Percentiles rank a stretch among this genome's conserved stretches.
phyloP scores from a whole-genome alignment of 1,140 invertebrate species.

The Papilio glaucus region DNA sequence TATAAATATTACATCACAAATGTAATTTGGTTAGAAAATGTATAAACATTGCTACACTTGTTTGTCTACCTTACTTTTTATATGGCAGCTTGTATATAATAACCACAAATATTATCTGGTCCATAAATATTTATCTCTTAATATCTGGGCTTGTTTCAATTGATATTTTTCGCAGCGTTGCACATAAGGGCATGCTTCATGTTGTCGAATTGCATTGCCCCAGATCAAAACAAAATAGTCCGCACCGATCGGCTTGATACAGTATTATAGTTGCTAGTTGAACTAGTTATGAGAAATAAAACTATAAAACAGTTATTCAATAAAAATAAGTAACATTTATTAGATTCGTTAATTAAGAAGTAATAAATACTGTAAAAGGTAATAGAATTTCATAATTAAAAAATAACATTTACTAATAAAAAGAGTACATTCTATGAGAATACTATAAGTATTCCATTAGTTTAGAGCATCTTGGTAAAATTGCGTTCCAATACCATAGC shows the following conservation, averaged over 20 bases:
- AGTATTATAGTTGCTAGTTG: background rate
- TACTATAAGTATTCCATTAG: too few relatives aligned
- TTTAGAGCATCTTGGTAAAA: too few relatives aligned
- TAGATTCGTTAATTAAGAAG: background rate
- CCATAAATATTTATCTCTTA: conserved; percentile 10
- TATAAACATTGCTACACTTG: background rate
- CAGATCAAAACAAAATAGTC: conserved; percentile 7
- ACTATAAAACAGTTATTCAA: background rate
- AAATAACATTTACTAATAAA: too few relatives aligned
- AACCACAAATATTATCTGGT: background rate
- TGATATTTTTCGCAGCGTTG: background rate
- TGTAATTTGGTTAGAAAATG: background rate
- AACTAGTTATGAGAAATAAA: background rate
- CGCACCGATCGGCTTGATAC: background rate
- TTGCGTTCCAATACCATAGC: too few relatives aligned
- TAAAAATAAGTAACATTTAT: background rate
- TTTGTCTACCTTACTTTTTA: background rate
- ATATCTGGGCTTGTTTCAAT: background rate
- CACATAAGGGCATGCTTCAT: conserved; percentile 16
- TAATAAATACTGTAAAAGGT: background rate
- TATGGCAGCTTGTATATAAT: background rate
- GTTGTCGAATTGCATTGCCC: conserved; percentile 11
- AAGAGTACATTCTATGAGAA: too few relatives aligned
- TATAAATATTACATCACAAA: too few relatives aligned
- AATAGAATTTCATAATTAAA: background rate